These are phyloP conservation scores for Oasisia sp. DNA, from an alignment of 2,888 invertebrate species.

Conservation along the genomic window DNA sequence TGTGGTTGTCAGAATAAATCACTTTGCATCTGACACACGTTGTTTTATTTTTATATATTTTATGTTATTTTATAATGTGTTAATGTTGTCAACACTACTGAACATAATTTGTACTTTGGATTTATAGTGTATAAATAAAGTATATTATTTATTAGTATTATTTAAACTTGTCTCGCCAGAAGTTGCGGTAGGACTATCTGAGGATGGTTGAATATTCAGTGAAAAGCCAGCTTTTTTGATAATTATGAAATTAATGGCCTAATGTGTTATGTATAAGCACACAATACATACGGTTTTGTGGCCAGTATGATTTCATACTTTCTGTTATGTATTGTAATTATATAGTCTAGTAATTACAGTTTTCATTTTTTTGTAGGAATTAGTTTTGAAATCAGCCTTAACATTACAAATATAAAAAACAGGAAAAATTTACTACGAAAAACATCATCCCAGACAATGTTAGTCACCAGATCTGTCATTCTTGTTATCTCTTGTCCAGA, in stretches of 20 bases:
- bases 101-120: too few species aligned
- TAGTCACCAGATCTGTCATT: not conserved
- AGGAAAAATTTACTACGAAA: not conserved
- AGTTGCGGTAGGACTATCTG: not conserved
- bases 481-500: not conserved
- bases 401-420: not conserved
- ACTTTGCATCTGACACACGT: not conserved
- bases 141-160: not conserved
- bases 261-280: too few species aligned
- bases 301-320: too few species aligned
- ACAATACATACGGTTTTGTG: too few species aligned
- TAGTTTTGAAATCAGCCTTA: too few species aligned
- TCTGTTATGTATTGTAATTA: too few species aligned
- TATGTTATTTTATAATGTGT: too few species aligned
- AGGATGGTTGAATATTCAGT: not conserved
- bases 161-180: not conserved
- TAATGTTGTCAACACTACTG: too few species aligned
- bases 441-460: not conserved
- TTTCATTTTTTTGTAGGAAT: too few species aligned
- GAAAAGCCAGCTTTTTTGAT: not conserved
- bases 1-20: not conserved
- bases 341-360: too few species aligned
- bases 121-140: too few species aligned
- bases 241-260: not conserved
- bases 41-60: too few species aligned